Base-by-base conservation (phyloP, 2,888 invertebrate species). In the Sphaeridia pumilis region DNA sequence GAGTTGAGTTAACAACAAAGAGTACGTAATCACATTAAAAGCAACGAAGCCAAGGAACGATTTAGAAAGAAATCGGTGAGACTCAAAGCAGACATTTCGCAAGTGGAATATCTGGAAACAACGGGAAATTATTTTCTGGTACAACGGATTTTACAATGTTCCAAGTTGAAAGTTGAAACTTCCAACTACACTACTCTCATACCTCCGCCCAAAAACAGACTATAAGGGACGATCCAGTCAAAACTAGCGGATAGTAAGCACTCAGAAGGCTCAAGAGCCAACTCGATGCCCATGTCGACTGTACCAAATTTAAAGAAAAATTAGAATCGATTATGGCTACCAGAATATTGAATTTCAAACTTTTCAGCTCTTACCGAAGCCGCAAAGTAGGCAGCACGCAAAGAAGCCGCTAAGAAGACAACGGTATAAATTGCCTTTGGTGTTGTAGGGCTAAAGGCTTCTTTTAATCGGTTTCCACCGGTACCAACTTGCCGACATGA, bases 181-280 rank as follows among this genome's bases (percentile, higher is more conserved):
- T 22, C 20, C 24, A 12, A 28, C 14, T 26, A 28, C 12, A 22
- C 17, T 26, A 3, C 36, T 75, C n/a, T n/a, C 80, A 78, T 71
- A 86, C 87, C 81, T 92, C 90, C 36, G 90, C 90, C 90, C 90
- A 90, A 70, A 89, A 87, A 72, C 92, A 92, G 60, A 90, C 89
- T 63, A 92, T 84, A 56, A 90, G 76, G 0, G 90, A 90, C 0
- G 88, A 84, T 48, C 89, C 87, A 10, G 88, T 86, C 76, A 90
- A 78, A 54, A 90, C 75, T 42, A 92, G 76, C 1, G 90, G 89
- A 72, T 90, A 92, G 73, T 88, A 92, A 0, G 89, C 88, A 24
- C 87, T 87, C 66, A 88, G 77, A 42, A 92, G 76, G 68, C 86
- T 87, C 56, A 83, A 81, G 10, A 89, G 83, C 89, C 89, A 89